Evolutionary conservation across 2,797 vertebrate genomes (phyloP).

Genomic region (Amniataba percoides): DNA sequence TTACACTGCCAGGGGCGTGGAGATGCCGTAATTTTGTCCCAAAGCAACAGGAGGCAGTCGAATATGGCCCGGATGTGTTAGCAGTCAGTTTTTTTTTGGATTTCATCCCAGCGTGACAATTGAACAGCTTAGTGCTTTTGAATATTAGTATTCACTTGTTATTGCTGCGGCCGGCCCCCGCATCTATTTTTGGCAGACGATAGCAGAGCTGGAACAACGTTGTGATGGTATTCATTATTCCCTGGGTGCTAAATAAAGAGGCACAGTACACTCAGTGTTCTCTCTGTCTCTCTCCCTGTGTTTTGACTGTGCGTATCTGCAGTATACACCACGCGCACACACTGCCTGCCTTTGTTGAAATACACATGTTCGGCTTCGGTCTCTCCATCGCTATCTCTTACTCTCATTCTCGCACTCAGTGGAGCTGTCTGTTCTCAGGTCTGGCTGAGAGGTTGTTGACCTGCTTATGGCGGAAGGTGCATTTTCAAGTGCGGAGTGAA

Average conservation of each 20-base stretch:
- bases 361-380: not conserved
- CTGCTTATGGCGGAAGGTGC: slow-evolving; percentile 52
- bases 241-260: slow-evolving; percentile 58
- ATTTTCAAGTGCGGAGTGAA: slow-evolving; percentile 37
- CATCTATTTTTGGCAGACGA: slow-evolving; percentile 78
- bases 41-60: slow-evolving; percentile 62
- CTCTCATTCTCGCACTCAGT: not conserved
- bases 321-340: not conserved
- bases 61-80: slow-evolving; percentile 65
- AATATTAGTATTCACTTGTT: slow-evolving; percentile 72
- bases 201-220: slow-evolving; percentile 58
- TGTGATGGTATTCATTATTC: slow-evolving; percentile 65
- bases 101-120: slow-evolving; percentile 63
- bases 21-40: slow-evolving; percentile 47
- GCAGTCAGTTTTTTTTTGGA: slow-evolving; percentile 36
- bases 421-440: slow-evolving; percentile 45
- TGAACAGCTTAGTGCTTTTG: slow-evolving; percentile 65
- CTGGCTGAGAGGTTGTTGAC: slow-evolving; percentile 66
- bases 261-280: slow-evolving; percentile 31
- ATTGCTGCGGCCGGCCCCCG: slow-evolving; percentile 53
- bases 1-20: slow-evolving; percentile 47
- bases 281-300: slow-evolving; percentile 24
- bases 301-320: slow-evolving; percentile 4
- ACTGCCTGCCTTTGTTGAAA: slow-evolving; percentile 23
- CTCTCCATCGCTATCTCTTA: not conserved